Conservation (phyloP, 2,888 invertebrate species). For the Sussaba pulchella region DNA sequence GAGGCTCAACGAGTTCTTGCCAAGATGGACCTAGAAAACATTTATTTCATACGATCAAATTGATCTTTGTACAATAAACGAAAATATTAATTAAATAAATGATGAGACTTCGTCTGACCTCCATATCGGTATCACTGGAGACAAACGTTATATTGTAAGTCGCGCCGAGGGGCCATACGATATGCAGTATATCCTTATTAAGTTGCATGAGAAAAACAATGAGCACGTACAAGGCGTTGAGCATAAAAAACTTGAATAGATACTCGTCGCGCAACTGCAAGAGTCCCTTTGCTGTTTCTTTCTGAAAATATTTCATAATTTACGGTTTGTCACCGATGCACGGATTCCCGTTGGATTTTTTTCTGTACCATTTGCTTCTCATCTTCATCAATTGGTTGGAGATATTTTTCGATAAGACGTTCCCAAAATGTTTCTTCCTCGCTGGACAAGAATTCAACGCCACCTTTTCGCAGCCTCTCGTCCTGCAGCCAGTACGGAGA, state of each 20-base stretch:
- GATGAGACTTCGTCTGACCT: too few relatives aligned
- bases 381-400: constrained; percentile 90
- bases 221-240: constrained; percentile 88
- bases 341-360: constrained; percentile 61
- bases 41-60: too few relatives aligned
- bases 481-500: constrained; percentile 90
- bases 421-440: constrained; percentile 92
- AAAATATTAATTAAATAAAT: too few relatives aligned
- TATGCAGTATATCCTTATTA: constrained; percentile 86
- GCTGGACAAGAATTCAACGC: constrained; percentile 88
- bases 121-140: constrained; percentile 77
- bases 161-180: constrained; percentile 86
- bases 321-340: background rate
- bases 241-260: constrained; percentile 87
- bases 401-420: constrained; percentile 90
- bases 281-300: constrained; percentile 84
- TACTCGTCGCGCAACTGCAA: constrained; percentile 86
- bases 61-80: too few relatives aligned
- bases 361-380: constrained; percentile 87
- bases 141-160: constrained; percentile 84
- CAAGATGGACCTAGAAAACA: constrained; percentile 80
- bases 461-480: constrained; percentile 87
- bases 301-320: constrained; percentile 74
- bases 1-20: constrained; percentile 85
- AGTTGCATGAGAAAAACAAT: constrained; percentile 88